phyloP scores from a whole-genome alignment of 2,113 vertebrate genomes.

The Argyrosomus japonicus region DNA sequence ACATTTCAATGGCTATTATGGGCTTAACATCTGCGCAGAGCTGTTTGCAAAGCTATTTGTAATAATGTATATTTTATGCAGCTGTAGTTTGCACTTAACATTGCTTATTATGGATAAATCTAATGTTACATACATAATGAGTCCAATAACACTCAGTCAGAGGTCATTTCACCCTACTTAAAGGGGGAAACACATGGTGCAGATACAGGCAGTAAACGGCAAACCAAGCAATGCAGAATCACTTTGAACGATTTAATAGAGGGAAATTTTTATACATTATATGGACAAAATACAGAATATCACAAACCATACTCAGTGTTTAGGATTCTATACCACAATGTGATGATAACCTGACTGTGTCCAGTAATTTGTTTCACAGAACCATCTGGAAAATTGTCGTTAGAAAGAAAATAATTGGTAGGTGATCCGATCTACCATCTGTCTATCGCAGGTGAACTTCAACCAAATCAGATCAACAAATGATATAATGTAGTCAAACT shows the following conservation, averaged over 20 bases:
- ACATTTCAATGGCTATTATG: conserved; percentile 8
- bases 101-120: conserved; percentile 26
- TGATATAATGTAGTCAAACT: too few species aligned
- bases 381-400: background rate
- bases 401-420: too few species aligned
- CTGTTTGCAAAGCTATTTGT: conserved; percentile 43
- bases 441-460: too few species aligned
- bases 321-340: background rate
- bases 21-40: background rate
- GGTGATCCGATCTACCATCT: too few species aligned
- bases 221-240: background rate
- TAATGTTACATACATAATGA: conserved; percentile 28
- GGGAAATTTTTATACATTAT: background rate
- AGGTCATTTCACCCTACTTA: conserved; percentile 10
- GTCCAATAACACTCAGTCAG: conserved; percentile 33
- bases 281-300: background rate
- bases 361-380: too few species aligned
- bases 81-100: conserved; percentile 4
- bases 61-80: conserved; percentile 61
- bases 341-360: background rate
- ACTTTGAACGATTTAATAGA: background rate
- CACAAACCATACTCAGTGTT: background rate
- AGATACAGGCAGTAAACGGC: background rate
- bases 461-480: background rate
- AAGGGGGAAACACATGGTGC: background rate